Conservation (phyloP, 2,888 invertebrate genomes). For the Bugulina stolonifera region DNA sequence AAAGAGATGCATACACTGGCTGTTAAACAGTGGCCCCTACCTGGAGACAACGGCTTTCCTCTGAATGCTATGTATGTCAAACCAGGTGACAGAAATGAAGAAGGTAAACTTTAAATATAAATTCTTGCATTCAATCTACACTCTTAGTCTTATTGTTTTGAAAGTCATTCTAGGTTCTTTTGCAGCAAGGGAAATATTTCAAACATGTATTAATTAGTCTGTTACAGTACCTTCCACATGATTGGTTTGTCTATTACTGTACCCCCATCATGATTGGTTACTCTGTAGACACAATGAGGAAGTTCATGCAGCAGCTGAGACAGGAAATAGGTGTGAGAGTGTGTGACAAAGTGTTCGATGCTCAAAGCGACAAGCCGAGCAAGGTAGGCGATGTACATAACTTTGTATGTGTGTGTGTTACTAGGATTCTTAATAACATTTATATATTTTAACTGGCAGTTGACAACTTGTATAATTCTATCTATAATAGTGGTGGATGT, state of each 20-base stretch:
- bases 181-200: no score
- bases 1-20: constrained; percentile 96
- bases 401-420: not conserved
- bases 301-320: constrained; percentile 85
- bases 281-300: constrained; percentile 74
- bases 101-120: constrained; percentile 66
- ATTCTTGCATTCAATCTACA: no score
- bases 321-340: constrained; percentile 90
- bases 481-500: not conserved
- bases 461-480: not conserved
- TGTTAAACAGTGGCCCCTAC: constrained; percentile 83
- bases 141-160: no score
- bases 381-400: constrained; percentile 58
- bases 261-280: no score
- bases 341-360: constrained; percentile 82
- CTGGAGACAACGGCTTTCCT: constrained; percentile 90
- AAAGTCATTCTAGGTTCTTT: no score
- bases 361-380: constrained; percentile 87
- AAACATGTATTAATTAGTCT: no score
- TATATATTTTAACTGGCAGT: not conserved
- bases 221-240: no score
- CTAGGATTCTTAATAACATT: not conserved
- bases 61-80: constrained; percentile 90
- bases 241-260: no score
- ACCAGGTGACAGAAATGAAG: constrained; percentile 71